Evolutionary conservation across 2,888 invertebrate species (phyloP), one percentile per base, ranked within the genome.

Genomic region (Apeira syringaria): DNA sequence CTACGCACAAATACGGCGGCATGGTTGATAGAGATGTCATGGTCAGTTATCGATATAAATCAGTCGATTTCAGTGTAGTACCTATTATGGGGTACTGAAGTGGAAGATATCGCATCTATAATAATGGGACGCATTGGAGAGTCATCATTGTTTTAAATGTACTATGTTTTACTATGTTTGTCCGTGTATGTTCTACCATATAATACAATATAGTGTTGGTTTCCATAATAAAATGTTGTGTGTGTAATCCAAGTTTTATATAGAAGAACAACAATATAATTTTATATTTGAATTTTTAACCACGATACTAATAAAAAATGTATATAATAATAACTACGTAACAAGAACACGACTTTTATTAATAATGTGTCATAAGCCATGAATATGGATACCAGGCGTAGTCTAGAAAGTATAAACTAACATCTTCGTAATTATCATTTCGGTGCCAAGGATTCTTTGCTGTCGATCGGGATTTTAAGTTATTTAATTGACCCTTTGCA

Each of bases 1-100:
- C 73, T 81, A 87, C 86, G 86, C 87, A 85, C 86, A 83, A 85
- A 87, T 81, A 80, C 69, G 68, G 68, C 61, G 68, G 69, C 62
- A 50, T 44, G 57, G 60, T 56, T 65, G 65, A 68, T 72, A 78
- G 86, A 70, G 83, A 74, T 81, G 84, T 81, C 82, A 80, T 54
- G 77, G 80, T 71, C 78, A 74, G 56, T 60, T 80, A 77, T 78
- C 82, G 68, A 68, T 68, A 61, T 54, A 53, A 59, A 62, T 61
- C 62, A 55, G 53, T 59, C 42, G 53, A 48, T 57, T 57, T 50
- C 45, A 50, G 37, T 50, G 50, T 45, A 26, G 30, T 13, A 44
- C 41, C 31, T 28, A 9, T 12, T 24, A 31, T 20, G 11, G n/a
- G 7, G 18, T 5, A n/a, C n/a, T n/a, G n/a, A n/a, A n/a, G n/a